These are phyloP conservation scores for Lepidurus couesii DNA, from an alignment of 1,140 invertebrate species.

Conservation along the genomic window DNA sequence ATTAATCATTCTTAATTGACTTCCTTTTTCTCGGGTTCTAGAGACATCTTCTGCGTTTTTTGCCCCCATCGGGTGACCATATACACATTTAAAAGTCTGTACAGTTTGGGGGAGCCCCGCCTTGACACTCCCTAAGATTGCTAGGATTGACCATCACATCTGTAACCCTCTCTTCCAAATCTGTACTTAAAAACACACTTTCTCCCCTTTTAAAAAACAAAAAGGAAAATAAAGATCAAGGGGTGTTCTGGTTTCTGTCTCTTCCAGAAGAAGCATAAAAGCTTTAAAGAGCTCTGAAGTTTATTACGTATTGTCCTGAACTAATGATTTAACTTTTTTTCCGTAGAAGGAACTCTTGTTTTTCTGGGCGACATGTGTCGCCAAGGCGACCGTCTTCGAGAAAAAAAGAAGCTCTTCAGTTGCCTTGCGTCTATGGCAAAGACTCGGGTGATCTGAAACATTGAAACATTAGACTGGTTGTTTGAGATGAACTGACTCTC, in stretches of 20 bases:
- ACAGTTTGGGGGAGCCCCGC: background rate
- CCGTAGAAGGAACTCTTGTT: background rate
- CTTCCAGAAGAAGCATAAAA: background rate
- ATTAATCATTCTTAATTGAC: slow-evolving; percentile 11
- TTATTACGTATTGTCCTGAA: background rate
- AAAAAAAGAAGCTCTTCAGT: background rate
- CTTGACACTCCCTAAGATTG: background rate
- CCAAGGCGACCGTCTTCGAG: background rate
- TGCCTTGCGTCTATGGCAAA: background rate
- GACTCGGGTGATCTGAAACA: slow-evolving; percentile 17
- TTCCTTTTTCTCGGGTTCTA: background rate
- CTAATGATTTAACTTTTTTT: slow-evolving; percentile 9
- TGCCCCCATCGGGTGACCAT: background rate
- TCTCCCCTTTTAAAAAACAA: background rate
- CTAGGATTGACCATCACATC: background rate
- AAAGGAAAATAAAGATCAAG: background rate
- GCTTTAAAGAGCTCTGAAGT: background rate
- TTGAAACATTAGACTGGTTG: slow-evolving; percentile 7
- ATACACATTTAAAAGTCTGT: background rate
- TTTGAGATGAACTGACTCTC: slow-evolving; percentile 14
- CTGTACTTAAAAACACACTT: background rate
- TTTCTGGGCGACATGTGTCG: background rate
- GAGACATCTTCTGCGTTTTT: background rate
- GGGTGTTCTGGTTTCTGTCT: slow-evolving; percentile 6
- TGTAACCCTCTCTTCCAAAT: slow-evolving; percentile 17